Percentiles rank a stretch among this genome's conserved stretches.
Conservation (phyloP, 2,797 vertebrate species). For the Xerus rutilus region DNA sequence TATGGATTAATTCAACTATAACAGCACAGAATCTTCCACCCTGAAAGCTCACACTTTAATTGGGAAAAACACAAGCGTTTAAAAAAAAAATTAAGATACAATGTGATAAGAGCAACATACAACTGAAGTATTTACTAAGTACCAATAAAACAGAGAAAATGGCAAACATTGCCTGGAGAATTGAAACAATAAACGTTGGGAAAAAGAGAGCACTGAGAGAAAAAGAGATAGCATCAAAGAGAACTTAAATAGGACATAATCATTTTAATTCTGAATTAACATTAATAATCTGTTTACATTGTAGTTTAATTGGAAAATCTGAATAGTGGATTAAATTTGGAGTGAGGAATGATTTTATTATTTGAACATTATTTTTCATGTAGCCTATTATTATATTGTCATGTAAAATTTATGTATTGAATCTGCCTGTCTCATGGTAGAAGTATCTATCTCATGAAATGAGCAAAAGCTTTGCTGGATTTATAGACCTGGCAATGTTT, state of each 20-base stretch:
- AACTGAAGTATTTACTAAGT: slow-evolving; percentile 31
- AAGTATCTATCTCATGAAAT: slow-evolving; percentile 14
- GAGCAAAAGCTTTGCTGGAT: not conserved
- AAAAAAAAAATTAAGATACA: slow-evolving; percentile 38
- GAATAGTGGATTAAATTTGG: slow-evolving; percentile 68
- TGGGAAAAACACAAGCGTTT: not conserved
- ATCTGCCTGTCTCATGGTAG: slow-evolving; percentile 51
- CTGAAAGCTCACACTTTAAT: not conserved
- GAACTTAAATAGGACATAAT: slow-evolving; percentile 54
- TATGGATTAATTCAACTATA: slow-evolving; percentile 1
- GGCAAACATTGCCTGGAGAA: not conserved
- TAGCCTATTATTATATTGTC: slow-evolving; percentile 60
- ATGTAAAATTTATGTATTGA: slow-evolving; percentile 64
- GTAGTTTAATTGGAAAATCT: slow-evolving; percentile 26
- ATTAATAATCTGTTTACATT: slow-evolving; percentile 68
- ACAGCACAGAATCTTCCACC: not conserved
- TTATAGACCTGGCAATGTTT: not conserved
- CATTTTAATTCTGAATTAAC: slow-evolving; percentile 67
- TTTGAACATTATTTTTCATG: slow-evolving; percentile 71
- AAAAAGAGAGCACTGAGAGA: not conserved
- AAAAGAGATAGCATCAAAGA: slow-evolving; percentile 19
- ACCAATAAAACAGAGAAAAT: slow-evolving; percentile 2
- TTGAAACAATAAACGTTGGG: slow-evolving; percentile 8
- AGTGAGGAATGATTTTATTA: slow-evolving; percentile 58
- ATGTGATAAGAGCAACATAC: not conserved